A percentile compares a stretch with the other conserved stretches of the same genome.
These are phyloP conservation scores for Psilopogon haemacephalus DNA, from an alignment of 2,113 vertebrate genomes.

Conservation along the genomic window DNA sequence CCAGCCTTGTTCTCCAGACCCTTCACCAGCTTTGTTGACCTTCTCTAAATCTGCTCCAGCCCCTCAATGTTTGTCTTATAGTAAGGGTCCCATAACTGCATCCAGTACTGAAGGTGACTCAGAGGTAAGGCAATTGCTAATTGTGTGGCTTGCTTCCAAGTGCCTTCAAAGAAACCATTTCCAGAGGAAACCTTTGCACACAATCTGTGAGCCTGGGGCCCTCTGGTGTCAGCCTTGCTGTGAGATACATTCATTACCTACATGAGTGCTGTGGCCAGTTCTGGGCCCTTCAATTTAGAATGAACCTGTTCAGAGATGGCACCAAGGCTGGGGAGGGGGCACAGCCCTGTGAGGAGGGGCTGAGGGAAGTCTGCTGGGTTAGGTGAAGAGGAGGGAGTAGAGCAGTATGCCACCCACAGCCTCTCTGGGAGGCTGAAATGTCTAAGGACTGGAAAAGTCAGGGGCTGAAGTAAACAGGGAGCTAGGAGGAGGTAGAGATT, in stretches of 20 bases:
- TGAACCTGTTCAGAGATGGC: too few species aligned
- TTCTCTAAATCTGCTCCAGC: too few species aligned
- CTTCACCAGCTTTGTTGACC: too few species aligned
- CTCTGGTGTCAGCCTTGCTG: not conserved
- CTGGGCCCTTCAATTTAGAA: too few species aligned
- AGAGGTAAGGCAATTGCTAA: not conserved
- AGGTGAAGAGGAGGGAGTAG: not conserved
- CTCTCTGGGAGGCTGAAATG: not conserved
- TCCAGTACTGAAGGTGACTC: not conserved
- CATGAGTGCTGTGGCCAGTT: too few species aligned
- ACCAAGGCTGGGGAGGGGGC: too few species aligned
- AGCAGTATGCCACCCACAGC: not conserved
- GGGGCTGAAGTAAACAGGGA: not conserved
- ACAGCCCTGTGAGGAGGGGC: too few species aligned
- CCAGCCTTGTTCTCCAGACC: too few species aligned
- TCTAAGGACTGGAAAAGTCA: not conserved
- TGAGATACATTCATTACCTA: not conserved
- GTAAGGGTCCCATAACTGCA: too few species aligned
- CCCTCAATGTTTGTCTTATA: too few species aligned
- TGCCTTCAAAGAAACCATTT: not conserved
- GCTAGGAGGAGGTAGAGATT: not conserved
- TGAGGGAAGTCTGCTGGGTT: not conserved
- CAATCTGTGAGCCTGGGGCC: not conserved
- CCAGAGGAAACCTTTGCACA: not conserved
- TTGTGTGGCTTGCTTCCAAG: not conserved